Evolutionary conservation across 2,888 invertebrate genomes (phyloP), one percentile per base, ranked within the genome.

Genomic region (Trachelus troglodyta): DNA sequence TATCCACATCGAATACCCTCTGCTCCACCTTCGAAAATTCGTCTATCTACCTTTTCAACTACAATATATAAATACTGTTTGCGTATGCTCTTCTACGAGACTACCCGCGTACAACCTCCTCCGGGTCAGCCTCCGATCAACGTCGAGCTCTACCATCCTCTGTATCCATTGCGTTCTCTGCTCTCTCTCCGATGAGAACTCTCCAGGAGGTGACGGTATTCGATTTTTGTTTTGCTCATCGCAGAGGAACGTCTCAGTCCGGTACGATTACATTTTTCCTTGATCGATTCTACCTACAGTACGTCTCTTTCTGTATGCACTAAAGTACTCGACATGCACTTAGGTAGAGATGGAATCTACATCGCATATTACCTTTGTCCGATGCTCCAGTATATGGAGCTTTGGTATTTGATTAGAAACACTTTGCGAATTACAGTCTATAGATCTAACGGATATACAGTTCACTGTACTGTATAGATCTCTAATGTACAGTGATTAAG

Each of bases 81-180:
- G 2, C 23, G 56, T 56, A 56, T 56, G 56, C 56, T 23, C 56
- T 56, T 23, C 23, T 56, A 23, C 56, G 23, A 56, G 56, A 56
- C 56, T 56, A 56, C 15, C 9, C 56, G 23, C 23, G 56, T 23
- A 56, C 56, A 23, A 9, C 23, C 56, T 56, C 23, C 56, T 56
- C 9, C 23, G 73, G 83, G 83, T 82, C 83, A 83, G 80, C 77
- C 71, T 83, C 83, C 85, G 85, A 87, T 87, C 88, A 87, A 87
- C 84, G 87, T 85, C 84, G 88, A 86, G 85, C 87, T 80, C 83
- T 82, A 82, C 83, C 81, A 71, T 34, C 23, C 31, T 71, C 81
- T 83, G 81, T 79, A 83, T 83, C 84, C 81, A 82, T 83, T 80
- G 76, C 80, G 73, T 80, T 73, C 73, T 77, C 71, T 79, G 77